Base-by-base conservation (phyloP, 2,888 invertebrate species). In the Dryobotodes eremita region DNA sequence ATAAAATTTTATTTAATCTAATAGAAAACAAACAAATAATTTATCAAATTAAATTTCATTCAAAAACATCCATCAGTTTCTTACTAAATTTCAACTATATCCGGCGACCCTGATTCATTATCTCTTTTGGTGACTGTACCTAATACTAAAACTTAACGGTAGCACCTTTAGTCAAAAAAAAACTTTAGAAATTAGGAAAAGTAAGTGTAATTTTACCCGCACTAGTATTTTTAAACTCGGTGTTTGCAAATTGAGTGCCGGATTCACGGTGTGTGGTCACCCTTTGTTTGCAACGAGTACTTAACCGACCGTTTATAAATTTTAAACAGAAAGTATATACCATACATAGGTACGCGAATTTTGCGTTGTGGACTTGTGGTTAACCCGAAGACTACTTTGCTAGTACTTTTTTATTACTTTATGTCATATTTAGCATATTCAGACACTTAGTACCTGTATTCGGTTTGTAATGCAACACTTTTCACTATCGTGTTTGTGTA, bases 251-350 rank as follows among this genome's bases (percentile, higher is more conserved):
- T 79, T 66, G 71, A 77, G 77, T 59, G 68, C 73, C 86, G 88
- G 89, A 89, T 87, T 80, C 82, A 88, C 84, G 89, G 86, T 87
- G 53, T 82, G 84, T 87, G 86, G 81, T 68, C 88, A 81, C 86
- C 88, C 88, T 82, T 85, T 83, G 76, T 88, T 86, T 70, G 77
- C 71, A 59, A 78, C 82, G 75, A 79, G 82, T 79, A 71, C 77
- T 83, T 78, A 88, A 71, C 81, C 82, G 74, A 75, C 86, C 82
- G 80, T 83, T 85, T 79, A 80, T 85, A 87, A 82, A 86, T 83
- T 79, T 86, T 85, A 76, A 83, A 86, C 82, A 82, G 71, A 76
- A 59, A 31, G 36, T 23, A 42, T 36, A 1, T 53, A 65, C 31
- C 31, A n/a, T 26, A 72, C 11, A 20, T 26, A 62, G 23, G 36